phyloP scores from a whole-genome alignment of 1,140 invertebrate genomes.

The Metopolophium dirhodum region DNA sequence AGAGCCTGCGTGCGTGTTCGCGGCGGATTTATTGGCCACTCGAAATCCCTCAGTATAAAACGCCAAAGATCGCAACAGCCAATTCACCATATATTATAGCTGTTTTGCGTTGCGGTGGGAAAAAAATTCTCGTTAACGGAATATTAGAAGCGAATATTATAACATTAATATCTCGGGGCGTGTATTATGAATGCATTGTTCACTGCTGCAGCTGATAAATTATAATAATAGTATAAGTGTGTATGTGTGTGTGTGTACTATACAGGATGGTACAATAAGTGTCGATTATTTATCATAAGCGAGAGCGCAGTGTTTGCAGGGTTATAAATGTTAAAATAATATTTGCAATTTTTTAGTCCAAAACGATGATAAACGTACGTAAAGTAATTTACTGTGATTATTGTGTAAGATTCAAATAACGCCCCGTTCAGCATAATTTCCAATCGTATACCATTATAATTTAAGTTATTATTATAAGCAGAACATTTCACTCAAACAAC shows the following conservation, averaged over 20 bases:
- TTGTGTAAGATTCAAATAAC: neutral
- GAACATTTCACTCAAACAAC: neutral
- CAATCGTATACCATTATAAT: no score
- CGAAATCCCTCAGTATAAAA: neutral
- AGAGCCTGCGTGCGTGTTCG: neutral
- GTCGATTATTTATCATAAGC: neutral
- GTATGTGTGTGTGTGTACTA: neutral
- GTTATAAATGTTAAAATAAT: no score
- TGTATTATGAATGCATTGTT: neutral
- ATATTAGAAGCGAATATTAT: neutral
- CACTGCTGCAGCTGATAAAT: neutral
- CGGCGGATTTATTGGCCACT: conserved; percentile 20
- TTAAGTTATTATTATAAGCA: neutral
- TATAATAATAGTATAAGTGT: neutral
- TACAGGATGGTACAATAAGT: neutral
- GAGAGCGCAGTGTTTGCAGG: neutral
- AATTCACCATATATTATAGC: neutral
- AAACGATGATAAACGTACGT: neutral
- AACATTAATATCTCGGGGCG: neutral
- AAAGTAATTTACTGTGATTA: neutral
- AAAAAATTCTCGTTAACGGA: conserved; percentile 16
- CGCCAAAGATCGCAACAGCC: neutral
- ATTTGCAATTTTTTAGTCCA: no score
- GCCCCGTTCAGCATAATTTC: no score
- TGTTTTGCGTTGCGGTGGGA: neutral